phyloP scores from a whole-genome alignment of 2,888 invertebrate genomes.

The Xanthia icteritia region DNA sequence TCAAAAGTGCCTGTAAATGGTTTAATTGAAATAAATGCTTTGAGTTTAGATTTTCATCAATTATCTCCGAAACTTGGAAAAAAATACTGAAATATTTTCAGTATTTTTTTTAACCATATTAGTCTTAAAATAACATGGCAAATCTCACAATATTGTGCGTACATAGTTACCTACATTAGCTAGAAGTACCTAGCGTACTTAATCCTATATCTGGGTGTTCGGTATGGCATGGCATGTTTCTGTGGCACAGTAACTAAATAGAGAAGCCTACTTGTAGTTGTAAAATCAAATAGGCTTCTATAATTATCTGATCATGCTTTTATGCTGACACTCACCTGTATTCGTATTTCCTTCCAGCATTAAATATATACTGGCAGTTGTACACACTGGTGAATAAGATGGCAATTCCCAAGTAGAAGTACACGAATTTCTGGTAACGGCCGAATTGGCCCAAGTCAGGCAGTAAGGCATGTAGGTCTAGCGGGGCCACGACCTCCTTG shows the following conservation, averaged over 20 bases:
- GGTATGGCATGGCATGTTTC: not conserved
- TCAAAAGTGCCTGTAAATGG: too few species aligned
- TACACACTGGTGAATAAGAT: slow-evolving; percentile 85
- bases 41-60: too few species aligned
- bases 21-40: too few species aligned
- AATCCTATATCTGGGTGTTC: not conserved
- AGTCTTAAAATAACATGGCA: too few species aligned
- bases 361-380: slow-evolving; percentile 88
- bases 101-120: too few species aligned
- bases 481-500: not conserved
- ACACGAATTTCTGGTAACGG: slow-evolving; percentile 84
- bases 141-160: too few species aligned
- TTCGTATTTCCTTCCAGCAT: slow-evolving; percentile 82
- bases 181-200: too few species aligned
- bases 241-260: not conserved
- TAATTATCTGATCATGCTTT: not conserved
- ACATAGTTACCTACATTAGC: too few species aligned
- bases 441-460: slow-evolving; percentile 85
- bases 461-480: slow-evolving; percentile 82
- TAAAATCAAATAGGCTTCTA: too few species aligned
- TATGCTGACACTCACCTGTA: slow-evolving; percentile 83
- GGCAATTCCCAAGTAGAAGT: slow-evolving; percentile 83
- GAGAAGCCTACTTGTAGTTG: not conserved
- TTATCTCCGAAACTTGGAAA: too few species aligned
- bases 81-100: too few species aligned